Conservation (phyloP, 2,888 invertebrate species). For the Drosophila ezoana region DNA sequence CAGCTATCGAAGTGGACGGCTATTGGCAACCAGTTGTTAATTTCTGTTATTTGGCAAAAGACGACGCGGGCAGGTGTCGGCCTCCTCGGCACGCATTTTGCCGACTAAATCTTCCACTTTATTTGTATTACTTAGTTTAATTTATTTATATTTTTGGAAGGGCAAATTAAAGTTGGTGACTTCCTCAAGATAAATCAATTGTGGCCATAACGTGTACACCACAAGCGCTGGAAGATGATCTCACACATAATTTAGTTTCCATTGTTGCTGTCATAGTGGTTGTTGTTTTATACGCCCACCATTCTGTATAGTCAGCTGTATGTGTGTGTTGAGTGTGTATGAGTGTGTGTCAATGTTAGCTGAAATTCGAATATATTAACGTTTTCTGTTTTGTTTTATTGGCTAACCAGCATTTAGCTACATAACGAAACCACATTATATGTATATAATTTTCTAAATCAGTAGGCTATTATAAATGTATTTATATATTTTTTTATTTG, state of each 20-base stretch:
- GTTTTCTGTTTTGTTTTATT: slow-evolving; percentile 16
- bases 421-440: slow-evolving; percentile 11
- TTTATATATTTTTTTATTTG: slow-evolving; percentile 1
- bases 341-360: slow-evolving; percentile 16
- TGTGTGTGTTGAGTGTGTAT: slow-evolving; percentile 5
- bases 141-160: slow-evolving; percentile 3
- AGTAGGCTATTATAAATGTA: slow-evolving; percentile 1
- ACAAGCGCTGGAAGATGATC: slow-evolving; percentile 53
- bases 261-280: slow-evolving; percentile 18
- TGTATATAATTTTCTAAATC: slow-evolving; percentile 20
- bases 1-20: slow-evolving; percentile 27
- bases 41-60: slow-evolving; percentile 63
- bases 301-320: slow-evolving; percentile 7
- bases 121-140: not conserved
- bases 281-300: slow-evolving; percentile 45
- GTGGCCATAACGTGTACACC: slow-evolving; percentile 30
- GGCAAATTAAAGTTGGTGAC: slow-evolving; percentile 22
- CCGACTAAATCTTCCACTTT: slow-evolving; percentile 3
- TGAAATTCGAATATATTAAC: slow-evolving; percentile 24
- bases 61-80: slow-evolving; percentile 50
- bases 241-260: slow-evolving; percentile 50
- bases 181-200: slow-evolving; percentile 59
- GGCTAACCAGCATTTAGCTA: slow-evolving; percentile 8
- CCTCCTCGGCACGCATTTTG: slow-evolving; percentile 27
- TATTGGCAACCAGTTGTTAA: slow-evolving; percentile 69